Conservation (phyloP, 1,140 invertebrate species). For the Drosophila pandora region DNA sequence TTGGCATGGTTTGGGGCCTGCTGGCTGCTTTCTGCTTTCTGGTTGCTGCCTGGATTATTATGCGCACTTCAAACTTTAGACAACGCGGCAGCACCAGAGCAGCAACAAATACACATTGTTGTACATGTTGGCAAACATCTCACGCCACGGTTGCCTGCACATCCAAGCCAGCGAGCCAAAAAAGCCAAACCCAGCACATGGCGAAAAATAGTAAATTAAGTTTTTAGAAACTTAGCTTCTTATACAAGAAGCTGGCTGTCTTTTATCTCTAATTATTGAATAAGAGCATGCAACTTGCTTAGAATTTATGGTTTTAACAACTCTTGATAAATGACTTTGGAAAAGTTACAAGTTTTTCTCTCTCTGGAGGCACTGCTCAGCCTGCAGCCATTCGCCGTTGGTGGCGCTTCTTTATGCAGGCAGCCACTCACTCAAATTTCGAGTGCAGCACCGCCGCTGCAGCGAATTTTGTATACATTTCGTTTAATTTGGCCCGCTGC, state of each 20-base stretch:
- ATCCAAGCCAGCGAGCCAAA: conserved; percentile 20
- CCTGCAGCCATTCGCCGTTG: conserved; percentile 20
- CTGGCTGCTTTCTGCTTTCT: neutral
- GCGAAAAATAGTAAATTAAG: conserved; percentile 6
- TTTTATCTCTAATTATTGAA: no score
- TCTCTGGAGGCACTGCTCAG: conserved; percentile 1
- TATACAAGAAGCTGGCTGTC: no score
- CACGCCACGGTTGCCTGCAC: conserved; percentile 38
- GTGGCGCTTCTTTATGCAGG: conserved; percentile 66
- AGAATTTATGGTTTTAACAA: no score
- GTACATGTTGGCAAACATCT: conserved; percentile 74
- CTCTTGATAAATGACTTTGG: no score
- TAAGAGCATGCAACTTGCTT: no score
- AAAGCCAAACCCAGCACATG: conserved; percentile 6
- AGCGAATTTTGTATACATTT: conserved; percentile 79
- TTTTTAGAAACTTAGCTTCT: neutral
- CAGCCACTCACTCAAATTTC: conserved; percentile 78
- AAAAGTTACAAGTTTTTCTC: neutral
- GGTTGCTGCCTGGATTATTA: conserved; percentile 65
- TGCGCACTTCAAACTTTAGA: conserved; percentile 82
- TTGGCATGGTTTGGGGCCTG: conserved; percentile 34
- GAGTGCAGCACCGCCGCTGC: conserved; percentile 73
- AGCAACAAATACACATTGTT: conserved; percentile 54
- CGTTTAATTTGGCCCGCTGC: conserved; percentile 72
- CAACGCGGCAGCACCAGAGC: conserved; percentile 52